phyloP scores from a whole-genome alignment of 2,113 vertebrate genomes.

The Corythaeola cristata region DNA sequence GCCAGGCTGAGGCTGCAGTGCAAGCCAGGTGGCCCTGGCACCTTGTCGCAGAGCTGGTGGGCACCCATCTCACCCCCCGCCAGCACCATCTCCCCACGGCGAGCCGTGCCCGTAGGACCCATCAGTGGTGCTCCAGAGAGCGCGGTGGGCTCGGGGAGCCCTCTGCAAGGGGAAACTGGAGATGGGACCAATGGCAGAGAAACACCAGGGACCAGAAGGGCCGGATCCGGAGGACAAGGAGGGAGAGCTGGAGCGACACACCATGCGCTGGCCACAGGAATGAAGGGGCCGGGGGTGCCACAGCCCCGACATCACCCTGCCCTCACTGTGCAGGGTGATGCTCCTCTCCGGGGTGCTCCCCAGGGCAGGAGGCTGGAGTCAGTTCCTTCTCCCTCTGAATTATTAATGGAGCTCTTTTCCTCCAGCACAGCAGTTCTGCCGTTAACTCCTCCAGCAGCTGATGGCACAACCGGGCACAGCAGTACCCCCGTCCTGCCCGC shows the following conservation, averaged over 20 bases:
- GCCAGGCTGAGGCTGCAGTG: neutral
- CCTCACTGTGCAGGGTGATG: neutral
- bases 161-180: neutral
- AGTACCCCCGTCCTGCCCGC: too few relatives aligned
- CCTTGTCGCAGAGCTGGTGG: neutral
- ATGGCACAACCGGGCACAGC: neutral
- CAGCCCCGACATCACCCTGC: neutral
- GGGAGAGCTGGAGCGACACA: neutral
- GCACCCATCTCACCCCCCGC: neutral
- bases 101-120: neutral
- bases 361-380: neutral
- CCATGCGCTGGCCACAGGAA: neutral
- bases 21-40: neutral
- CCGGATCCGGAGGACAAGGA: neutral
- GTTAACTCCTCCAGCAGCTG: neutral
- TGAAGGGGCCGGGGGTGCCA: fast-evolving
- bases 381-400: constrained; percentile 15
- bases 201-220: neutral
- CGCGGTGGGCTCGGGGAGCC: neutral
- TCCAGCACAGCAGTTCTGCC: neutral
- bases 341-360: neutral
- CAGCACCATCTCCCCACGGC: fast-evolving
- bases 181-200: neutral
- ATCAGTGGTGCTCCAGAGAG: neutral
- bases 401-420: constrained; percentile 24